phyloP scores from a whole-genome alignment of 2,113 vertebrate genomes.

The Bucco capensis region DNA sequence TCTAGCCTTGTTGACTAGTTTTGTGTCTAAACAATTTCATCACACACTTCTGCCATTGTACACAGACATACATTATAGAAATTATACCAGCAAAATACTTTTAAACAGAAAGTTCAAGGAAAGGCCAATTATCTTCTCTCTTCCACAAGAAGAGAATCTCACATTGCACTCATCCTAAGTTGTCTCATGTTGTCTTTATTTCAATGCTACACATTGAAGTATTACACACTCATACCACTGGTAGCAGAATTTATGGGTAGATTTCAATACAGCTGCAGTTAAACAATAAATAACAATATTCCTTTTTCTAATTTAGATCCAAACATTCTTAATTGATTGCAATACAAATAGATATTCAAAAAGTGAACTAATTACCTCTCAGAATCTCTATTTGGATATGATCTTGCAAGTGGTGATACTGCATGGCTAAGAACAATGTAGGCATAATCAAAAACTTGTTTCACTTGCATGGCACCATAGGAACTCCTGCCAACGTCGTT shows the following conservation, averaged over 20 bases:
- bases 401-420: conserved; percentile 91
- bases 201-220: not conserved
- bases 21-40: not conserved
- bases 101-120: not conserved
- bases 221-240: not conserved
- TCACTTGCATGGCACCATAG: conserved; percentile 98
- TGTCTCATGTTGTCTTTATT: not conserved
- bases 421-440: conserved; percentile 94
- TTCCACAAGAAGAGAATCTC: not conserved
- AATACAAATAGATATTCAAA: conserved; percentile 40
- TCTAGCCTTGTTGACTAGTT: not conserved
- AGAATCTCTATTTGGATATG: conserved; percentile 91
- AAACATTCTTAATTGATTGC: conserved; percentile 9
- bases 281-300: conserved; percentile 10
- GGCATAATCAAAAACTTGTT: conserved; percentile 98
- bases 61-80: not conserved
- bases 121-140: not conserved
- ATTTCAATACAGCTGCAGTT: not conserved
- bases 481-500: conserved; percentile 98
- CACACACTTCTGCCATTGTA: not conserved
- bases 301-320: not conserved
- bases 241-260: not conserved
- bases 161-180: not conserved
- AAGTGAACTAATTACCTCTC: conserved; percentile 82
- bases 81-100: not conserved